Evolutionary conservation across 2,888 invertebrate species (phyloP).

Genomic region (Alviniconcha strummeri): DNA sequence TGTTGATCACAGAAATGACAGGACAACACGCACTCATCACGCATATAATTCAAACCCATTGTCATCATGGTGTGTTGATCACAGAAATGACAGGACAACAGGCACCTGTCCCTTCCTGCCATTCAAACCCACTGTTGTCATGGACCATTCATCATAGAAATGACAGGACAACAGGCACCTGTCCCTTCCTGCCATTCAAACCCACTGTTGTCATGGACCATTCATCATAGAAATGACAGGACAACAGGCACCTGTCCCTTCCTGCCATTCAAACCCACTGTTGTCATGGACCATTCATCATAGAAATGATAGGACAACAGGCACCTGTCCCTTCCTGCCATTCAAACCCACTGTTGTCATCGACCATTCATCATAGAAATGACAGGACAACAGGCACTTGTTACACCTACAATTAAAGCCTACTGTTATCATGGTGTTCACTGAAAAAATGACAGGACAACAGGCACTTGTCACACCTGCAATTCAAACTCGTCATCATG

Average conservation of each 20-base stretch:
- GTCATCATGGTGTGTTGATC: not conserved
- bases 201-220: no score
- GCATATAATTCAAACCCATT: slow-evolving; percentile 76
- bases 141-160: no score
- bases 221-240: no score
- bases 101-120: slow-evolving; percentile 86
- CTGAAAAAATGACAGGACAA: slow-evolving; percentile 90
- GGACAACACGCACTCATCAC: slow-evolving; percentile 91
- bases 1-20: slow-evolving; percentile 84
- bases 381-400: slow-evolving; percentile 91
- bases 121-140: no score
- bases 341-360: not conserved
- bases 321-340: no score
- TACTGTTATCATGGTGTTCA: not conserved
- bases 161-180: no score
- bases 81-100: slow-evolving; percentile 90
- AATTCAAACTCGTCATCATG: not conserved
- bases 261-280: no score
- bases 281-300: no score
- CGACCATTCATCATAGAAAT: slow-evolving; percentile 79
- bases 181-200: no score
- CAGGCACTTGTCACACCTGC: slow-evolving; percentile 92
- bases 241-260: no score
- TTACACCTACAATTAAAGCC: slow-evolving; percentile 82
- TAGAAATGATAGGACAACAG: no score